Evolutionary conservation across 2,113 vertebrate genomes (phyloP).

Genomic region (Trinectes maculatus): DNA sequence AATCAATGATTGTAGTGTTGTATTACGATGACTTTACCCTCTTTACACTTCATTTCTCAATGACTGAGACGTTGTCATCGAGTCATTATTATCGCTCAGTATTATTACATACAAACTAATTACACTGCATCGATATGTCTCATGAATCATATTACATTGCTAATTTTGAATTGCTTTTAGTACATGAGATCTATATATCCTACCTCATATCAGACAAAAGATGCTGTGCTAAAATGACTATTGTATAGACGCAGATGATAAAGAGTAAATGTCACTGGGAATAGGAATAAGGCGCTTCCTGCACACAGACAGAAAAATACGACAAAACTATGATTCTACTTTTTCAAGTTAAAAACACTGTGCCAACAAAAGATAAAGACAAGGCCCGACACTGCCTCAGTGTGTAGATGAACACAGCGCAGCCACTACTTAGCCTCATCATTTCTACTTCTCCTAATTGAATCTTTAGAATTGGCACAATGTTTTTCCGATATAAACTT

Average conservation of each 20-base stretch:
- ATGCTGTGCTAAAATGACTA: constrained; percentile 57
- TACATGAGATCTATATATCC: constrained; percentile 59
- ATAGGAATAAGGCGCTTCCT: constrained; percentile 65
- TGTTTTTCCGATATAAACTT: constrained; percentile 49
- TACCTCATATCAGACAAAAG: constrained; percentile 50
- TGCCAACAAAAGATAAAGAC: constrained; percentile 38
- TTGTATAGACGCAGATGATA: constrained; percentile 61
- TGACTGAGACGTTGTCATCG: constrained; percentile 18
- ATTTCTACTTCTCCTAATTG: background rate
- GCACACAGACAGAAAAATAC: constrained; percentile 44
- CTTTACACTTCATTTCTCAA: constrained; percentile 19
- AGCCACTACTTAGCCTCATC: background rate
- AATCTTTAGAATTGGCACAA: constrained; percentile 55
- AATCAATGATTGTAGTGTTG: constrained; percentile 9
- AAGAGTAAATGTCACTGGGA: constrained; percentile 59
- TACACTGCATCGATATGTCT: constrained; percentile 55
- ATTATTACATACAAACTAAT: constrained; percentile 52
- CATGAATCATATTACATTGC: constrained; percentile 61
- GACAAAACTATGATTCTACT: constrained; percentile 22
- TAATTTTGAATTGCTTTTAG: constrained; percentile 74
- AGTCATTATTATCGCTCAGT: constrained; percentile 38
- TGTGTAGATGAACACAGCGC: background rate
- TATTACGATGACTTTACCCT: constrained; percentile 6
- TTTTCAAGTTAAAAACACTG: constrained; percentile 27
- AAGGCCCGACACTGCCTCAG: background rate